Conservation (phyloP, 2,888 invertebrate species). For the Lithophane socia region DNA sequence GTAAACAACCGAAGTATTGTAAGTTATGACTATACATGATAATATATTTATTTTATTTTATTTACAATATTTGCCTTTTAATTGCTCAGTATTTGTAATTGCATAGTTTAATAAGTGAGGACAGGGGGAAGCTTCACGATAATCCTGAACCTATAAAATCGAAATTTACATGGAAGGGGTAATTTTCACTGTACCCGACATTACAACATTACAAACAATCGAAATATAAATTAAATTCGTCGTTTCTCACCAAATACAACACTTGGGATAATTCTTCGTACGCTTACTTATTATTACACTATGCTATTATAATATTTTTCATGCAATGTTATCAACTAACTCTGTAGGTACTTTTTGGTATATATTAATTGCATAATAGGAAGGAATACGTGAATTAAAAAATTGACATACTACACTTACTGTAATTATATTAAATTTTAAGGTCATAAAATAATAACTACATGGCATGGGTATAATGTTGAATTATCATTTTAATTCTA, state of each 20-base stretch:
- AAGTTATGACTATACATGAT: constrained; percentile 34
- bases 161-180: background rate
- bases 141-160: constrained; percentile 1
- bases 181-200: constrained; percentile 45
- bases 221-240: constrained; percentile 65
- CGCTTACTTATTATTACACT: constrained; percentile 66
- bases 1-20: background rate
- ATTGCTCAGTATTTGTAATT: constrained; percentile 42
- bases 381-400: constrained; percentile 87
- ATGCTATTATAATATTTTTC: constrained; percentile 74
- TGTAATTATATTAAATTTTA: constrained; percentile 54
- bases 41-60: constrained; percentile 45
- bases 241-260: constrained; percentile 62
- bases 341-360: constrained; percentile 84
- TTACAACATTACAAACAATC: constrained; percentile 56
- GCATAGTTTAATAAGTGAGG: constrained; percentile 55
- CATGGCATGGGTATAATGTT: constrained; percentile 34
- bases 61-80: constrained; percentile 52
- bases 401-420: constrained; percentile 85
- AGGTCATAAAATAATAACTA: constrained; percentile 52
- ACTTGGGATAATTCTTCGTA: constrained; percentile 60
- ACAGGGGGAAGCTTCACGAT: constrained; percentile 15
- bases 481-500: constrained; percentile 42
- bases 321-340: constrained; percentile 82
- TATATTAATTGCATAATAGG: constrained; percentile 87